Percentiles rank a stretch among this genome's conserved stretches.
Evolutionary conservation across 1,140 invertebrate species (phyloP).

Genomic region (Agraylea sexmaculata): DNA sequence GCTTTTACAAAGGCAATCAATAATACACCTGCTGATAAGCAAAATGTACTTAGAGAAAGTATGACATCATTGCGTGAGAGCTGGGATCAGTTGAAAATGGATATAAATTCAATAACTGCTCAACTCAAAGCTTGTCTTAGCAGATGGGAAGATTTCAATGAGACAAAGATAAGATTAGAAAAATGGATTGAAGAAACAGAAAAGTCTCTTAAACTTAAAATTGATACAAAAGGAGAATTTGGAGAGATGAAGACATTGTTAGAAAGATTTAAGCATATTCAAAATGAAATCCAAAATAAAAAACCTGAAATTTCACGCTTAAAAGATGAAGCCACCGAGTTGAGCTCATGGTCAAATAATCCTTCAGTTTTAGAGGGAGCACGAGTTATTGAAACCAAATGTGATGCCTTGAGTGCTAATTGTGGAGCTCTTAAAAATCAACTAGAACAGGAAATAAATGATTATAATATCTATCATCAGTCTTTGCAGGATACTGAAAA

Average conservation of each 20-base stretch:
- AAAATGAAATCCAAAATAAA: constrained; percentile 62
- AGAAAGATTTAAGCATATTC: constrained; percentile 70
- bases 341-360: constrained; percentile 57
- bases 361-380: constrained; percentile 49
- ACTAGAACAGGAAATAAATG: constrained; percentile 67
- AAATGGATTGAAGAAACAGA: constrained; percentile 61
- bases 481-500: constrained; percentile 89
- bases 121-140: constrained; percentile 63
- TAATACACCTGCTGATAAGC: constrained; percentile 65
- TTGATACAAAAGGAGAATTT: constrained; percentile 66
- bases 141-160: constrained; percentile 72
- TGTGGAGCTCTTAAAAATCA: constrained; percentile 49
- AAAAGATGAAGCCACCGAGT: constrained; percentile 55
- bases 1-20: constrained; percentile 76
- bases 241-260: constrained; percentile 83
- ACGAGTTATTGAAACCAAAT: constrained; percentile 50
- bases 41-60: constrained; percentile 60
- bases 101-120: constrained; percentile 63
- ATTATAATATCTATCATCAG: constrained; percentile 78
- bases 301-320: constrained; percentile 60
- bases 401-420: constrained; percentile 47
- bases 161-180: constrained; percentile 53
- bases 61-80: constrained; percentile 62
- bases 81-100: constrained; percentile 74
- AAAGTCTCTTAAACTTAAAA: constrained; percentile 46